phyloP scores from a whole-genome alignment of 2,113 vertebrate species.

The Acrocephalus arundinaceus region DNA sequence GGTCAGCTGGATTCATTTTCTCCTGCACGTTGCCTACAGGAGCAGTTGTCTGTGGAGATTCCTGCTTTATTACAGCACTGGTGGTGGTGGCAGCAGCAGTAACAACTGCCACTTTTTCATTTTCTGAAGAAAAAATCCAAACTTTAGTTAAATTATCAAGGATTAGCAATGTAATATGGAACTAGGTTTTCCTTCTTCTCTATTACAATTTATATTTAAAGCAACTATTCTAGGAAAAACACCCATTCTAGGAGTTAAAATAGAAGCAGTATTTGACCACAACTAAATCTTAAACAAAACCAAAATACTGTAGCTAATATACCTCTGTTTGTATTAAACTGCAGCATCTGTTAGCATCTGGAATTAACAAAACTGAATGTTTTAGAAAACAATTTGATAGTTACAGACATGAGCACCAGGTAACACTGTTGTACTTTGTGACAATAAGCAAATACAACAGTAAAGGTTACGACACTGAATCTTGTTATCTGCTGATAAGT shows the following conservation, averaged over 20 bases:
- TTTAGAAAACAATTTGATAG: not conserved
- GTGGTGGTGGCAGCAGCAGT: conserved; percentile 1
- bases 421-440: not conserved
- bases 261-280: not conserved
- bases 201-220: not conserved
- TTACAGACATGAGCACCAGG: not conserved
- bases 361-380: not conserved
- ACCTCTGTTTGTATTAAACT: conserved; percentile 17
- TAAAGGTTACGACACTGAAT: not conserved
- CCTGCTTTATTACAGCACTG: conserved; percentile 73
- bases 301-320: not conserved
- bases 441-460: not conserved
- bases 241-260: not conserved
- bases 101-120: conserved; percentile 39
- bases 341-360: not conserved
- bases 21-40: conserved; percentile 64
- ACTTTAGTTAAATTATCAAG: not conserved
- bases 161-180: not conserved
- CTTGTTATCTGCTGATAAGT: not conserved
- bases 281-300: not conserved
- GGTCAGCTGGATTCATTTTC: conserved; percentile 61
- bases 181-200: not conserved
- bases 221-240: not conserved
- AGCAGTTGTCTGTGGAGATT: conserved; percentile 64
- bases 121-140: conserved; percentile 66